A percentile compares a stretch with the other conserved stretches of the same genome.
phyloP scores from a whole-genome alignment of 1,140 invertebrate species.

The Zaprionus davidi region DNA sequence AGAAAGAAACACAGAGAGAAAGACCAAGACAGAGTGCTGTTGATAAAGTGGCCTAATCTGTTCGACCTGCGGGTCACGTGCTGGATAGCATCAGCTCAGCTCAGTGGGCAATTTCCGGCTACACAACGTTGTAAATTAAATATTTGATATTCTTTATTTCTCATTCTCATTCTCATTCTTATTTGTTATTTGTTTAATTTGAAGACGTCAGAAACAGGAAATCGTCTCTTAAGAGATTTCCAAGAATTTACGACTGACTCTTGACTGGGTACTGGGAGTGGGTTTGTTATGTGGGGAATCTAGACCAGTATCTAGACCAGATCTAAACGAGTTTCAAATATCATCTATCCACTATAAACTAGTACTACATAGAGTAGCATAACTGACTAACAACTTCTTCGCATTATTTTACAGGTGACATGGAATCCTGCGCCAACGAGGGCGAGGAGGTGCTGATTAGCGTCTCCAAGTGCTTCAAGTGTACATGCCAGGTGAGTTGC shows the following conservation, averaged over 20 bases:
- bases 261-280: constrained; percentile 32
- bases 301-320: constrained; percentile 33
- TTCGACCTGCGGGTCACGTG: constrained; percentile 73
- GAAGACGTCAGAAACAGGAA: constrained; percentile 36
- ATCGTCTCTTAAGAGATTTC: constrained; percentile 44
- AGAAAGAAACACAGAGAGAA: constrained; percentile 7
- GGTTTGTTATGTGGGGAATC: constrained; percentile 11
- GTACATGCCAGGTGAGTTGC: constrained; percentile 72
- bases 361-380: neutral
- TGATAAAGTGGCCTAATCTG: constrained; percentile 68
- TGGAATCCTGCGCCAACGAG: constrained; percentile 77
- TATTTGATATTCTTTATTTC: constrained; percentile 74
- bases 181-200: constrained; percentile 11
- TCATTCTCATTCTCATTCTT: constrained; percentile 3
- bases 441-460: constrained; percentile 70
- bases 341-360: neutral
- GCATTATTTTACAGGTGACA: constrained; percentile 55
- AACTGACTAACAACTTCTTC: constrained; percentile 2
- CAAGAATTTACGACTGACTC: constrained; percentile 52
- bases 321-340: constrained; percentile 23
- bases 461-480: constrained; percentile 77
- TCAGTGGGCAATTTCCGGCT: constrained; percentile 78
- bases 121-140: constrained; percentile 65
- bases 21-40: constrained; percentile 19
- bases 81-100: constrained; percentile 72